These are phyloP conservation scores for Shargacucullia verbasci DNA, from an alignment of 2,888 invertebrate genomes.

Conservation along the genomic window DNA sequence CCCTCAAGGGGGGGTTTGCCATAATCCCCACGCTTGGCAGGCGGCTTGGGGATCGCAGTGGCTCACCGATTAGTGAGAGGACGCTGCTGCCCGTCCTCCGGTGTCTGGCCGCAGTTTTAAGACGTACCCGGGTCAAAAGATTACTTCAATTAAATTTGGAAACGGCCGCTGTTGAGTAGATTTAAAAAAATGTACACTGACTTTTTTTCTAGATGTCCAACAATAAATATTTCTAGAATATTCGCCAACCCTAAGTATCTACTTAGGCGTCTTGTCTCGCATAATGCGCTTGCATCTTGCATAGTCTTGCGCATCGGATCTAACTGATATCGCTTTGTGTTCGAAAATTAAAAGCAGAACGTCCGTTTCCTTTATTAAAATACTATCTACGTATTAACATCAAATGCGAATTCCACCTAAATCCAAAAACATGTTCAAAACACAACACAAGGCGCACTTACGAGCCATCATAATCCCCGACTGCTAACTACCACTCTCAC, in stretches of 20 bases:
- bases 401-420: no score
- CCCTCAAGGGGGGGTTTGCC: no score
- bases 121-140: no score
- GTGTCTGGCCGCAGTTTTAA: no score
- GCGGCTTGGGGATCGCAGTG: no score
- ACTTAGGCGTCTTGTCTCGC: slow-evolving; percentile 17
- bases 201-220: no score
- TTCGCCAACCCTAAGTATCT: slow-evolving; percentile 29
- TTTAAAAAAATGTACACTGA: no score
- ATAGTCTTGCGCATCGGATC: slow-evolving; percentile 44
- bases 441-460: slow-evolving; percentile 3
- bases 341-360: slow-evolving; percentile 25
- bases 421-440: not conserved
- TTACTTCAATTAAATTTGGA: no score
- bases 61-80: no score
- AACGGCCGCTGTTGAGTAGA: no score
- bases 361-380: slow-evolving; percentile 15
- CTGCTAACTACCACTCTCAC: slow-evolving; percentile 21
- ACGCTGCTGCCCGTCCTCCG: no score
- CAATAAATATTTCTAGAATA: not conserved
- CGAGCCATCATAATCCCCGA: slow-evolving; percentile 13
- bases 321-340: slow-evolving; percentile 31
- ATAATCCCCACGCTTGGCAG: no score
- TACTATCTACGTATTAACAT: not conserved
- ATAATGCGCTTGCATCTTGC: slow-evolving; percentile 39